phyloP scores from a whole-genome alignment of 1,140 invertebrate genomes.

The Dendroctonus valens region DNA sequence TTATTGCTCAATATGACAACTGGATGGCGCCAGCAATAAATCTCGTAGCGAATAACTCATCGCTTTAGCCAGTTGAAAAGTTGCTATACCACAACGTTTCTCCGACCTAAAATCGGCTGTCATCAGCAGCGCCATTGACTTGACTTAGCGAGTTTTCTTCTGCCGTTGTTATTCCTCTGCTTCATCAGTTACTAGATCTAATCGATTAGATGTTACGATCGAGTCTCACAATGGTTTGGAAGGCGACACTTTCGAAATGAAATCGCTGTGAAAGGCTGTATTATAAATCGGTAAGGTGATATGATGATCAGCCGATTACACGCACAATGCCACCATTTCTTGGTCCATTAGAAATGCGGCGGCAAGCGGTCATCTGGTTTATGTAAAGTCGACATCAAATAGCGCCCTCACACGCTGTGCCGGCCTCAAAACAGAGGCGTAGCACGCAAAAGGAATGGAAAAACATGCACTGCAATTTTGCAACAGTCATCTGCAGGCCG shows the following conservation, averaged over 20 bases:
- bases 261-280: not conserved
- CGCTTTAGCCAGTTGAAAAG: too few species aligned
- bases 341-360: conserved; percentile 28
- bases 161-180: too few species aligned
- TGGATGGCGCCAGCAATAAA: conserved; percentile 22
- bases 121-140: too few species aligned
- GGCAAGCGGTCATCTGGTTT: conserved; percentile 35
- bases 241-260: not conserved
- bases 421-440: not conserved
- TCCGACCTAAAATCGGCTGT: too few species aligned
- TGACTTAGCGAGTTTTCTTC: too few species aligned
- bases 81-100: too few species aligned
- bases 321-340: conserved; percentile 35
- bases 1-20: conserved; percentile 9
- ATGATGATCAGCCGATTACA: conserved; percentile 24
- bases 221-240: too few species aligned
- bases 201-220: too few species aligned
- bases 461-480: too few species aligned
- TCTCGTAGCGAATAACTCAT: not conserved
- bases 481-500: too few species aligned
- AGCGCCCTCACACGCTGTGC: conserved; percentile 26
- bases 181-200: too few species aligned
- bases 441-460: not conserved
- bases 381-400: conserved; percentile 20
- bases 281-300: conserved; percentile 19